Conservation (phyloP, 2,888 invertebrate species). For the Chloroclystis v-ata region DNA sequence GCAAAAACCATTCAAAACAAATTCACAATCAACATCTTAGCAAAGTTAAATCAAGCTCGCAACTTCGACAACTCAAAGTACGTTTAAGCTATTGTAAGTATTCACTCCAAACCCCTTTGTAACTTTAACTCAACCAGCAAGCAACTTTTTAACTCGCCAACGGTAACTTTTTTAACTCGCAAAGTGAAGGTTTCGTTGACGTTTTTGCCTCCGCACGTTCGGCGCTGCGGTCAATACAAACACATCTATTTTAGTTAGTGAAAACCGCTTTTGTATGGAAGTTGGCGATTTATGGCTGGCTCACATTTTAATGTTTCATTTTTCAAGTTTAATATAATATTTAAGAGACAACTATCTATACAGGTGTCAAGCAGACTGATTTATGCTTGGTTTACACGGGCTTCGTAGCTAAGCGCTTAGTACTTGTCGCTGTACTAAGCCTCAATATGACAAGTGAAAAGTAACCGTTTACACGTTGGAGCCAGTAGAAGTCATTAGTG, state of each 20-base stretch:
- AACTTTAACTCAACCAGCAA: slow-evolving; percentile 8
- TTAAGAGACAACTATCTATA: too few relatives aligned
- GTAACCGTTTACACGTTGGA: too few relatives aligned
- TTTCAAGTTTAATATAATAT: too few relatives aligned
- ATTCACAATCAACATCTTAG: too few relatives aligned
- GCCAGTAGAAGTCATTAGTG: too few relatives aligned
- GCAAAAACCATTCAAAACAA: too few relatives aligned
- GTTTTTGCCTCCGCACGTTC: slow-evolving; percentile 7
- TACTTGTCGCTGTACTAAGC: too few relatives aligned
- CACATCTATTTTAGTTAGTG: slow-evolving; percentile 6
- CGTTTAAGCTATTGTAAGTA: slow-evolving; percentile 18
- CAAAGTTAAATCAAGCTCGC: slow-evolving; percentile 12
- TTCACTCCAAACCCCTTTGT: slow-evolving; percentile 15
- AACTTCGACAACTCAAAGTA: slow-evolving; percentile 11
- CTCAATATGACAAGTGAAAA: too few relatives aligned
- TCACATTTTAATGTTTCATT: background rate
- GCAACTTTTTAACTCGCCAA: slow-evolving; percentile 18
- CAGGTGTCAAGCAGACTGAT: too few relatives aligned
- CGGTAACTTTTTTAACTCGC: background rate
- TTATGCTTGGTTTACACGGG: too few relatives aligned
- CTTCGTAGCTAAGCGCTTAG: too few relatives aligned
- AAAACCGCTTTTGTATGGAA: slow-evolving; percentile 3
- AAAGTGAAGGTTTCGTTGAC: background rate
- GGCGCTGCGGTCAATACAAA: slow-evolving; percentile 19
- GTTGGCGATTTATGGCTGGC: slow-evolving; percentile 2